Evolutionary conservation across 2,888 invertebrate genomes (phyloP).

Genomic region (Nycteola revayana): DNA sequence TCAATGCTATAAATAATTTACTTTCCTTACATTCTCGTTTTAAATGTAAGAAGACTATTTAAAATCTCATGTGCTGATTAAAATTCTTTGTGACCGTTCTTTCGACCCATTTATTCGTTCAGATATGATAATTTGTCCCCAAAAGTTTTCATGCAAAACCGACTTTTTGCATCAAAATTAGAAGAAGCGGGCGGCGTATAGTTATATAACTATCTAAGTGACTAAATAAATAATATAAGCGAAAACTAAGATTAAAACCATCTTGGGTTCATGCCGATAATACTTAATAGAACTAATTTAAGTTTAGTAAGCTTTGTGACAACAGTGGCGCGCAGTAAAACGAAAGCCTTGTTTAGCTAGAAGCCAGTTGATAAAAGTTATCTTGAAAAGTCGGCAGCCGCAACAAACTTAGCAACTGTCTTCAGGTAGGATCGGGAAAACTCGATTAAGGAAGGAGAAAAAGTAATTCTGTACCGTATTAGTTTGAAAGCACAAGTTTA

Average conservation of each 20-base stretch:
- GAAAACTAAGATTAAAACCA: constrained; percentile 2
- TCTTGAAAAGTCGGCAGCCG: constrained; percentile 55
- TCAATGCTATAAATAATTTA: constrained; percentile 26
- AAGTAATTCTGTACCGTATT: constrained; percentile 55
- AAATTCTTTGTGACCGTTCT: constrained; percentile 44
- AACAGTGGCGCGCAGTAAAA: constrained; percentile 50
- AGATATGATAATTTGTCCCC: constrained; percentile 39
- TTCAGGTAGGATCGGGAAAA: constrained; percentile 68
- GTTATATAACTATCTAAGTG: constrained; percentile 9
- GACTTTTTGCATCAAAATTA: constrained; percentile 34
- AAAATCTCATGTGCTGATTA: constrained; percentile 42
- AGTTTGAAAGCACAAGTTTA: constrained; percentile 44
- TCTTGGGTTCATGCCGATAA: constrained; percentile 25
- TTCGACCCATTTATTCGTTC: constrained; percentile 36
- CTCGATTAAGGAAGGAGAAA: constrained; percentile 67
- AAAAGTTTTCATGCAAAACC: constrained; percentile 30
- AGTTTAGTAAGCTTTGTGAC: constrained; percentile 54
- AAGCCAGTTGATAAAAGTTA: constrained; percentile 59
- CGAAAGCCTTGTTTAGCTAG: constrained; percentile 60
- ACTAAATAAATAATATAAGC: constrained; percentile 10
- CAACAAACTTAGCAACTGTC: constrained; percentile 67
- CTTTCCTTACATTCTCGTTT: too few relatives aligned
- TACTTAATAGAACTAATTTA: constrained; percentile 55
- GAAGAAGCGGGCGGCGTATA: constrained; percentile 9
- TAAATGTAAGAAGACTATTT: constrained; percentile 11